Evolutionary conservation across 2,797 vertebrate genomes (phyloP), one percentile per base, ranked within the genome.

Genomic region (Cryptoprocta ferox): DNA sequence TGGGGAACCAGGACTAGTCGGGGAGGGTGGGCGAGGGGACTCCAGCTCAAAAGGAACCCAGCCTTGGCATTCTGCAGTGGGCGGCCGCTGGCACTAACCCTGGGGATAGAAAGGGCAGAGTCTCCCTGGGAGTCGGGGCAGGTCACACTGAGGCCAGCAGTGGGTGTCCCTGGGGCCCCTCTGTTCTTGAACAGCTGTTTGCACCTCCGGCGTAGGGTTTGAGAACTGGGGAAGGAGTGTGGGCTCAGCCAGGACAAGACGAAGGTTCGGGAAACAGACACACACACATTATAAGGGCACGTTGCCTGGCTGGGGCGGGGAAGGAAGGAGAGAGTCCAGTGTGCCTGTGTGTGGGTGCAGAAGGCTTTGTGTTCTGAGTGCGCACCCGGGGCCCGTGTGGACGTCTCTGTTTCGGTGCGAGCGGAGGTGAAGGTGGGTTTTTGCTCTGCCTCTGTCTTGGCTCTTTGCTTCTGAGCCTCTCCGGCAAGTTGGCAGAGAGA

Each of bases 31-130:
- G 32, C 15, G 45, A 93, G 84, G 89, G 81, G 66, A 73, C 87
- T 94, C 89, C 92, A 37, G 89, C 71, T 39, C 81, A 2, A 45
- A 45, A 94, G 90, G 92, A 63, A 80, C 61, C 91, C 39, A 70
- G 66, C 78, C 16, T 16, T 26, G 24, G 90, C 92, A 92, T 96
- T 95, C 70, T 11, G 32, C 68, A 91, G 88, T 94, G 85, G 96
- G 96, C 0, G 15, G 81, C 63, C 82, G 81, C 56, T 95, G 90
- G 90, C 94, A 61, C 37, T 53, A 18, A 83, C 39, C 42, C 32
- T 82, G 85, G 56, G 66, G 39, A 39, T 39, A 90, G 61, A 93
- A 91, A 79, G 32, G 94, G 84, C 86, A 78, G 24, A 78, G 50
- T 53, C 48, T 80, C 32, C 87, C 84, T 59, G 14, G 56, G 50